Conservation (phyloP, 2,888 invertebrate species). For the Tenodera sinensis region DNA sequence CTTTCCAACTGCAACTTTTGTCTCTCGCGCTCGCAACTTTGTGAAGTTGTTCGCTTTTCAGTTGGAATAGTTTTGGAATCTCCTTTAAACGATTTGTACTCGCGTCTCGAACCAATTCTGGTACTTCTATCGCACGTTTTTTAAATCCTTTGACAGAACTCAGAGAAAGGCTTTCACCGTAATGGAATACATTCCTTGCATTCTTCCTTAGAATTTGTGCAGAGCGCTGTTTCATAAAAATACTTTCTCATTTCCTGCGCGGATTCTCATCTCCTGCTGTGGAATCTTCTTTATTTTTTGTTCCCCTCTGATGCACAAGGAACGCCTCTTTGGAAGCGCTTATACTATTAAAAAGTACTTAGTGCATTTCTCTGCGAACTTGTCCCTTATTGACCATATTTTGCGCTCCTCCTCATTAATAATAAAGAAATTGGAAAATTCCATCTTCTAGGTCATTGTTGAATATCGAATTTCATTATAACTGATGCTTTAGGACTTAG, state of each 20-base stretch:
- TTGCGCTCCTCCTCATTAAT: background rate
- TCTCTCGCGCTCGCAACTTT: too few species aligned
- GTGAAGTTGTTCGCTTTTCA: background rate
- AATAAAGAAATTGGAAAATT: background rate
- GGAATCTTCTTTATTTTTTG: background rate
- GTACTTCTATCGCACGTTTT: background rate
- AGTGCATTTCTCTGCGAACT: background rate
- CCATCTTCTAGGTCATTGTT: background rate
- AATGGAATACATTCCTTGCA: background rate
- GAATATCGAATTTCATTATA: too few species aligned
- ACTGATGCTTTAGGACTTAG: too few species aligned
- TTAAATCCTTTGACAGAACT: background rate
- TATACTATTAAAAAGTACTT: background rate
- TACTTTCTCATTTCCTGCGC: background rate
- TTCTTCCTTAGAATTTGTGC: background rate
- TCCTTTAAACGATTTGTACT: background rate
- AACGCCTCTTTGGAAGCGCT: background rate
- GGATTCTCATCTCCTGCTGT: background rate
- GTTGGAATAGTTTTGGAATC: background rate
- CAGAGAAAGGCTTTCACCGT: background rate
- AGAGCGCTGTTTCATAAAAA: background rate
- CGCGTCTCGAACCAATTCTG: background rate
- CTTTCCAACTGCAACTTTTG: too few species aligned
- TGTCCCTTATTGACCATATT: background rate
- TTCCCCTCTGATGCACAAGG: background rate